Evolutionary conservation across 2,797 vertebrate species (phyloP).

Genomic region (Cossypha heuglini): DNA sequence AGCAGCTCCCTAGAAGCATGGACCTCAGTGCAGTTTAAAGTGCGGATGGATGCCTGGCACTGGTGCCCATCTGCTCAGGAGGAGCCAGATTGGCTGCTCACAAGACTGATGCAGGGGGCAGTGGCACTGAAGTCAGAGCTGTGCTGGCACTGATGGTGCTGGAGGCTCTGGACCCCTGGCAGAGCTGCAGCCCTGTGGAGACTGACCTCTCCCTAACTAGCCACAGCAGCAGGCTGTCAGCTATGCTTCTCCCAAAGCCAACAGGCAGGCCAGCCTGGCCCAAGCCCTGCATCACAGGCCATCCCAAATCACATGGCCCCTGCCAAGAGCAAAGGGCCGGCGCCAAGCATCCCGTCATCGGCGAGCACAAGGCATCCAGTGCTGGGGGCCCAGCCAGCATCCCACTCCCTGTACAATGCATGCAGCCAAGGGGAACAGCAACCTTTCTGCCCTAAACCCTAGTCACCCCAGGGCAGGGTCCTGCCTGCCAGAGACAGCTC

Average conservation of each 20-base stretch:
- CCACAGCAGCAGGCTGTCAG: not conserved
- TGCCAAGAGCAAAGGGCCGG: not conserved
- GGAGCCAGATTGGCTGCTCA: not conserved
- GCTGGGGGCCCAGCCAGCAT: not conserved
- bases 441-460: not conserved
- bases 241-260: not conserved
- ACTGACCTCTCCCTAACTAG: not conserved
- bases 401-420: not conserved
- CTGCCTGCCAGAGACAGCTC: not conserved
- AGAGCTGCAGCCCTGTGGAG: fast-evolving
- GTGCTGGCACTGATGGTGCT: not conserved
- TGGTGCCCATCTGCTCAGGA: not conserved
- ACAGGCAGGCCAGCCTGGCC: not conserved
- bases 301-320: not conserved
- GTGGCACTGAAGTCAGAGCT: not conserved
- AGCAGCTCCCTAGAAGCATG: fast-evolving
- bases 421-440: not conserved
- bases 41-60: not conserved
- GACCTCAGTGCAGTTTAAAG: not conserved
- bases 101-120: not conserved
- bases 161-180: not conserved
- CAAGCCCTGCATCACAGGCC: fast-evolving
- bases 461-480: not conserved
- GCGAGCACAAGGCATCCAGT: not conserved
- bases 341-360: not conserved